Evolutionary conservation across 2,888 invertebrate species (phyloP), one percentile per base, ranked within the genome.

Genomic region (Calameuta idolon): DNA sequence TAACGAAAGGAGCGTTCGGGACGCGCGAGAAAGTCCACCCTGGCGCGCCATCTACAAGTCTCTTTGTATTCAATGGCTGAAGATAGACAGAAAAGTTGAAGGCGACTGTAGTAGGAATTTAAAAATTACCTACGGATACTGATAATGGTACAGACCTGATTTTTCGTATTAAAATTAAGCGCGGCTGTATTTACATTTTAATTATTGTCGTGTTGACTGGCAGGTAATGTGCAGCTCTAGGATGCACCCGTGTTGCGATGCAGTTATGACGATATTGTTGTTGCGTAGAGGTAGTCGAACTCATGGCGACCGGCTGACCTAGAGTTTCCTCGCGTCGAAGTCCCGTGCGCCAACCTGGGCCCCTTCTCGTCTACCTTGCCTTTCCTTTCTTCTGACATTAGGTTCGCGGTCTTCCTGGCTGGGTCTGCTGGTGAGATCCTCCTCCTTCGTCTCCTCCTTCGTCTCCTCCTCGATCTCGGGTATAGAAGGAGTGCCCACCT

Each of bases 241-340:
- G 55, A 55, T 55, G 55, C 23, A 55, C 55, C 5, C 23, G 23
- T 0, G 55, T 55, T 9, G 55, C 55, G 55, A 55, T 55, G 55
- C 23, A 55, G 55, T 55, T 55, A 55, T 23, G 23, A 55, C 2
- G 55, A 55, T 55, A 34, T 71, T 81, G 76, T 78, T 77, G 77
- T 75, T 76, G 73, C 69, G 35, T 69, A 74, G 77, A 83, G 85
- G 85, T 85, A 80, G 81, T 83, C 82, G 83, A 84, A 85, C 85
- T 78, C 82, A 77, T 79, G 79, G 79, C 85, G 85, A 84, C 85
- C 85, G 84, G 85, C 84, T 87, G 86, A 87, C 85, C 85, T 84
- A 87, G 85, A 86, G 87, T 84, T 85, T 86, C 83, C 79, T 83
- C 78, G 78, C 68, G 73, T 77, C 76, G 73, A 81, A 83, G 80